Evolutionary conservation across 2,113 vertebrate genomes (phyloP).

Genomic region (Scortum barcoo): DNA sequence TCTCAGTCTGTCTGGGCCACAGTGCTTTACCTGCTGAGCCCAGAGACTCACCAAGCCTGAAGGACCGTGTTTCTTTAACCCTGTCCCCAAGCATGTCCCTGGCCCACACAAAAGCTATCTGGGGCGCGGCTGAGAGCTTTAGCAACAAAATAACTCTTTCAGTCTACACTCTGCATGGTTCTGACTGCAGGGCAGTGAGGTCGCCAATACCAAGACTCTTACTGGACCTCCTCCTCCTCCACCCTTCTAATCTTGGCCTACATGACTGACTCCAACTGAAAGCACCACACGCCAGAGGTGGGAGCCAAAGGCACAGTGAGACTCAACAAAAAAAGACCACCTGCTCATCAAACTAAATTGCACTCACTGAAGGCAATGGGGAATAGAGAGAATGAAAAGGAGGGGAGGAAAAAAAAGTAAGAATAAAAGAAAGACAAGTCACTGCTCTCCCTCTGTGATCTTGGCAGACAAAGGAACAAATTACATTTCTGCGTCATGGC

Average conservation of each 20-base stretch:
- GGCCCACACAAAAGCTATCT: slow-evolving; percentile 78
- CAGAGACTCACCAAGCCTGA: slow-evolving; percentile 59
- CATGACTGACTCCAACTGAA: slow-evolving; percentile 79
- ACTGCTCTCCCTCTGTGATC: slow-evolving; percentile 78
- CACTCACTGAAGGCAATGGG: slow-evolving; percentile 65
- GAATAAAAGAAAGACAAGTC: slow-evolving; percentile 72
- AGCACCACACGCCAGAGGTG: slow-evolving; percentile 74
- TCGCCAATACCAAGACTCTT: slow-evolving; percentile 59
- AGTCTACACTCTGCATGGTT: slow-evolving; percentile 73
- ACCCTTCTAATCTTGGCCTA: slow-evolving; percentile 77
- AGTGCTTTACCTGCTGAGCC: slow-evolving; percentile 73
- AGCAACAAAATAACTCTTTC: slow-evolving; percentile 80
- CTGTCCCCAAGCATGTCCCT: slow-evolving; percentile 61
- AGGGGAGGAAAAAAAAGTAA: slow-evolving; percentile 35
- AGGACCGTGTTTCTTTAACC: slow-evolving; percentile 59
- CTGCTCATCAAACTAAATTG: slow-evolving; percentile 84
- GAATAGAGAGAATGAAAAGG: slow-evolving; percentile 66
- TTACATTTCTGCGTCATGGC: slow-evolving; percentile 72
- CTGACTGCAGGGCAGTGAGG: slow-evolving; percentile 69
- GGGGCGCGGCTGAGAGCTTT: slow-evolving; percentile 72
- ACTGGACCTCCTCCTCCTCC: slow-evolving; percentile 62
- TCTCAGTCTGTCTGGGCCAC: slow-evolving; percentile 45
- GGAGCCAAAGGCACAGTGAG: slow-evolving; percentile 74
- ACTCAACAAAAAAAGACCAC: slow-evolving; percentile 77
- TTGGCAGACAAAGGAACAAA: slow-evolving; percentile 82